These are phyloP conservation scores for Macrotus californicus DNA, from an alignment of 2,113 vertebrate species.

Conservation along the genomic window DNA sequence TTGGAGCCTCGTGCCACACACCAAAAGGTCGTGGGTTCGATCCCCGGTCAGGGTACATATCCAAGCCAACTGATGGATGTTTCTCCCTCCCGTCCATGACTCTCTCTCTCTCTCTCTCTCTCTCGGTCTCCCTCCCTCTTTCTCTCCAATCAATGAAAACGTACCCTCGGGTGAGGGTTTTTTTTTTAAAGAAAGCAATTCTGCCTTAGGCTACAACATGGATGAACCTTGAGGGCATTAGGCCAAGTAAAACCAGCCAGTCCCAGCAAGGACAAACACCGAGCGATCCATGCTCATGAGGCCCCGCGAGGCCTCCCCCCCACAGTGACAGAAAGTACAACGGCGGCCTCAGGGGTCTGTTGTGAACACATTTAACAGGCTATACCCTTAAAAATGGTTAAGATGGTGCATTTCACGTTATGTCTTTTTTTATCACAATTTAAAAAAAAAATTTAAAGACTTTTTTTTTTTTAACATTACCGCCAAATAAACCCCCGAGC, in stretches of 20 bases:
- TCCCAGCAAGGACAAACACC: too few relatives aligned
- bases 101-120: neutral
- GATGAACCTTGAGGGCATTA: neutral
- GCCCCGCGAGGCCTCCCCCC: rapidly evolving
- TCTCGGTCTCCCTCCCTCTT: neutral
- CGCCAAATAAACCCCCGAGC: too few relatives aligned
- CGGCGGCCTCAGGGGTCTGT: too few relatives aligned
- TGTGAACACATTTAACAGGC: too few relatives aligned
- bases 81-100: neutral
- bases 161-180: neutral
- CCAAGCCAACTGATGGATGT: neutral
- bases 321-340: too few relatives aligned
- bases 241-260: too few relatives aligned
- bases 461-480: too few relatives aligned
- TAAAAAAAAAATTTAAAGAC: too few relatives aligned
- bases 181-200: neutral
- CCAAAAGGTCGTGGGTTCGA: neutral
- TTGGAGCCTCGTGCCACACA: neutral
- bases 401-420: too few relatives aligned
- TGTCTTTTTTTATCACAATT: too few relatives aligned
- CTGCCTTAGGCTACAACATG: rapidly evolving
- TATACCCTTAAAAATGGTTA: too few relatives aligned
- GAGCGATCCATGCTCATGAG: rapidly evolving
- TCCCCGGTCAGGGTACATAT: neutral
- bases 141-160: neutral